Evolutionary conservation across 1,140 invertebrate species (phyloP).

Genomic region (Latrodectus geometricus): DNA sequence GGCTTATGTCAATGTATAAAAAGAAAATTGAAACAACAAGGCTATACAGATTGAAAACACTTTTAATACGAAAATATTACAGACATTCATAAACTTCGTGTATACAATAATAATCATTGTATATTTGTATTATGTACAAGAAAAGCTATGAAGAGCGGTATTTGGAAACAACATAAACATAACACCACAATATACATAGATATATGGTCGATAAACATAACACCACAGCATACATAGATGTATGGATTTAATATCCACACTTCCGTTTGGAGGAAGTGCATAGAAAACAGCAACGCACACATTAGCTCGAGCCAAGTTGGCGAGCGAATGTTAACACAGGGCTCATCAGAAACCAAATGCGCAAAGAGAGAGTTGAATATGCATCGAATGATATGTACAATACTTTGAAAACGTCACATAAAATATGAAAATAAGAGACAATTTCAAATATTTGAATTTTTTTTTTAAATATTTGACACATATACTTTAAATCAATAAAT

Average conservation of each 20-base stretch:
- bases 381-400: slow-evolving; percentile 46
- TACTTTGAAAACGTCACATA: slow-evolving; percentile 49
- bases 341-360: background rate
- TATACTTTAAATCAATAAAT: background rate
- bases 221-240: slow-evolving; percentile 29
- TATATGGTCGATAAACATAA: slow-evolving; percentile 10
- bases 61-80: slow-evolving; percentile 62
- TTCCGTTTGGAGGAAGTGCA: background rate
- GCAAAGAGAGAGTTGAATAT: background rate
- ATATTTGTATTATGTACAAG: slow-evolving; percentile 61
- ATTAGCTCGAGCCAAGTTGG: background rate
- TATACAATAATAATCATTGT: slow-evolving; percentile 54
- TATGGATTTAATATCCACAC: slow-evolving; percentile 9
- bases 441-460: background rate
- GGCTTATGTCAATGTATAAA: background rate
- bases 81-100: slow-evolving; percentile 61
- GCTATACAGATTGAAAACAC: slow-evolving; percentile 53
- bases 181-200: slow-evolving; percentile 41
- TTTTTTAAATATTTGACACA: background rate
- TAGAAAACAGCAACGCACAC: background rate
- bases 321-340: background rate
- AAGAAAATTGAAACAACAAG: slow-evolving; percentile 1
- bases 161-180: slow-evolving; percentile 27
- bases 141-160: slow-evolving; percentile 31
- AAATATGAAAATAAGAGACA: background rate